Conservation (phyloP, 2,797 vertebrate genomes). For the Anguilla anguilla region DNA sequence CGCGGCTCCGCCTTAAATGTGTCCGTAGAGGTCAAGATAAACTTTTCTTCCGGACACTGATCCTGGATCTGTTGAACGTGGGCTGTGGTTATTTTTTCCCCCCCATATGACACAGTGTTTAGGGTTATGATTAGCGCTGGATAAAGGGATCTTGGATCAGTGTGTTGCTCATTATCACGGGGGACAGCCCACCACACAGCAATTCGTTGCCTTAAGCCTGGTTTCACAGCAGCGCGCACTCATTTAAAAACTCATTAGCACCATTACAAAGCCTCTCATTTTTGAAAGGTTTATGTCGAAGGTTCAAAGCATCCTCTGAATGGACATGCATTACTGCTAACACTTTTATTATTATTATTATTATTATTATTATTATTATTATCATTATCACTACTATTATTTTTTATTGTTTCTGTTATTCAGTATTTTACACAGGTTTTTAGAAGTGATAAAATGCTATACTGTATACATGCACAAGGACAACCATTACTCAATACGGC, state of each 20-base stretch:
- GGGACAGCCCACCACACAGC: not conserved
- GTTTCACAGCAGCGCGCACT: too few relatives aligned
- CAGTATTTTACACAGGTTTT: not conserved
- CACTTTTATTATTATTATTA: not conserved
- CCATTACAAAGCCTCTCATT: too few relatives aligned
- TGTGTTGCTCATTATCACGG: not conserved
- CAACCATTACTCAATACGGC: not conserved
- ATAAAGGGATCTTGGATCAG: not conserved
- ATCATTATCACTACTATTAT: not conserved
- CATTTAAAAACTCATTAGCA: too few relatives aligned
- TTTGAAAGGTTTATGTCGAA: too few relatives aligned
- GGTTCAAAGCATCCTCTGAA: too few relatives aligned
- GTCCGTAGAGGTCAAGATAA: not conserved
- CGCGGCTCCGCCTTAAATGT: not conserved
- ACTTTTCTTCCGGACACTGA: not conserved
- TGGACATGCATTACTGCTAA: too few relatives aligned
- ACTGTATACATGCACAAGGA: not conserved
- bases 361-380: not conserved
- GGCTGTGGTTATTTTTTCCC: not conserved
- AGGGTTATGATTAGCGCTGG: not conserved
- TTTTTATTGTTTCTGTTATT: not conserved
- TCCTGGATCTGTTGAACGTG: not conserved
- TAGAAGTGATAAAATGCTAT: too few relatives aligned
- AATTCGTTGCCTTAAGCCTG: not conserved
- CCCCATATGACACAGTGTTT: not conserved